Base-by-base conservation (phyloP, 2,797 vertebrate species). In the Myripristis jacobus region DNA sequence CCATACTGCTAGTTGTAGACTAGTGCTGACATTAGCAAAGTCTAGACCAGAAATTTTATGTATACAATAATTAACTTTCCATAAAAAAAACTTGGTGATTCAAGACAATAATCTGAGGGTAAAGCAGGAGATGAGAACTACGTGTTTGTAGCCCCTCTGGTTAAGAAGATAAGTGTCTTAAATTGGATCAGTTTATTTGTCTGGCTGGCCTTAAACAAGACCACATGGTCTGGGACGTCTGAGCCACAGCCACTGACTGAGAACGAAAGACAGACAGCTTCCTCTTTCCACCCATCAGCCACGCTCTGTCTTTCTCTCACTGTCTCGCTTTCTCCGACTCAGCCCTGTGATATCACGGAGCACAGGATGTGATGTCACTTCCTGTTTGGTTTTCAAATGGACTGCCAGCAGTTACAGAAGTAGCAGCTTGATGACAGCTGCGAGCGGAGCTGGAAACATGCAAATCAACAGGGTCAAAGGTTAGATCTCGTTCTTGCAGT, bases 281-380 rank as follows among this genome's bases (percentile, higher is more conserved):
- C 94, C 93, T 92, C 90, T 95, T 94, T 94, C 93, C 93, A 92
- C 81, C 74, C 87, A 86, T 90, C 88, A 82, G 79, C 70, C 69
- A 31, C 51, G 38, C 80, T 86, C 67, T 79, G 12, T 88, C 84
- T 90, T 83, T 88, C 81, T 87, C 90, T 92, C 87, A 80, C 72
- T 85, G 69, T 80, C 60, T 80, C 43, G 56, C 75, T 84, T 47
- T 72, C 84, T 89, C 74, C 47, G 68, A 72, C 84, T 81, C 52
- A 74, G 73, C 72, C 64, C 61, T 0, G 73, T 93, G 91, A 93
- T 91, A 91, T 94, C 93, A 94, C 79, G 93, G 93, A 94, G 92
- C 91, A 91, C 79, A 74, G 93, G 94, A 94, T 89, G 90, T 92
- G 90, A 93, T 83, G 89, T 94, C 94, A 95, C 90, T 92, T 95